Evolutionary conservation across 2,888 invertebrate species (phyloP).

Genomic region (Galeruca laticollis): DNA sequence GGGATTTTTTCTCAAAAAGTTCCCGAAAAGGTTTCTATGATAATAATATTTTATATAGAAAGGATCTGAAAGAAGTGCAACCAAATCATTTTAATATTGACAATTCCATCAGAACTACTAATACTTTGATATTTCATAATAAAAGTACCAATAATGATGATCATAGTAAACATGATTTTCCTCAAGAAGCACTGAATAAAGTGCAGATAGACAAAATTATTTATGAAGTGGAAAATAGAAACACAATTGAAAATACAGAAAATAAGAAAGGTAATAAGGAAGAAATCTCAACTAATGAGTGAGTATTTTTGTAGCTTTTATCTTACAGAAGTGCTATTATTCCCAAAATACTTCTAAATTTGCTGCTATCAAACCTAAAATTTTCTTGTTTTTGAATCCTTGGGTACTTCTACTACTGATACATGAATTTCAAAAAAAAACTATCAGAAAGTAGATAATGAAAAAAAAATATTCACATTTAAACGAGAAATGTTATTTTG

Average conservation of each 20-base stretch:
- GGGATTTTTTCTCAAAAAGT: conserved; percentile 29
- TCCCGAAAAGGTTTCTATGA: conserved; percentile 24
- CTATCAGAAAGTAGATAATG: too few relatives aligned
- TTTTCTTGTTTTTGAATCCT: too few relatives aligned
- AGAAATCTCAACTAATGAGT: background rate
- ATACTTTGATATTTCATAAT: background rate
- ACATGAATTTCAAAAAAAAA: too few relatives aligned
- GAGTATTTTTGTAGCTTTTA: background rate
- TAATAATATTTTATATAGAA: conserved; percentile 12
- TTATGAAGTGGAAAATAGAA: background rate
- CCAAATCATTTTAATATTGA: background rate
- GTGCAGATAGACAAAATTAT: background rate
- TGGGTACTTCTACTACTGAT: too few relatives aligned
- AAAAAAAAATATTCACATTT: too few relatives aligned
- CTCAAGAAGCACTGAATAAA: background rate
- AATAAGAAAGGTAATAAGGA: background rate
- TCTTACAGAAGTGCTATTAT: too few relatives aligned
- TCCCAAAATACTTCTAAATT: too few relatives aligned
- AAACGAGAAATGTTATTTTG: too few relatives aligned
- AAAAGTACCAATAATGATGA: background rate
- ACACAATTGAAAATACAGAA: background rate
- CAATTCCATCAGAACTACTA: background rate
- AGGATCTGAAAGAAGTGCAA: background rate
- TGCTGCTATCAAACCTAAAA: too few relatives aligned
- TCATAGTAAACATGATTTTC: background rate